Evolutionary conservation across 2,797 vertebrate species (phyloP).

Genomic region (Enteromius paludinosus): DNA sequence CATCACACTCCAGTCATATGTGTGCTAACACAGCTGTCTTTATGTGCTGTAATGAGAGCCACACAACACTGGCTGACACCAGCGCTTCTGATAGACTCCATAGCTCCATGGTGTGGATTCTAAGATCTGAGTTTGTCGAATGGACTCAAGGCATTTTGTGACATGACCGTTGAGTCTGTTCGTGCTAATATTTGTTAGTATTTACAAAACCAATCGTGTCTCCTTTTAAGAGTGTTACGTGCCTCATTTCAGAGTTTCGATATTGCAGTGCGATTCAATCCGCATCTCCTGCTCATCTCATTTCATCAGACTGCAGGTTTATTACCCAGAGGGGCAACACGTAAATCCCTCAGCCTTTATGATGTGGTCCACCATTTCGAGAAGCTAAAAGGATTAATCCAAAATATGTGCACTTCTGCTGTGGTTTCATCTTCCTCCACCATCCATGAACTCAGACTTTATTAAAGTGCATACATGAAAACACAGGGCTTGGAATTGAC

Average conservation of each 20-base stretch:
- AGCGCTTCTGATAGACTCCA: background rate
- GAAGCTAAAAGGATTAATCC: conserved; percentile 30
- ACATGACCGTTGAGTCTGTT: conserved; percentile 19
- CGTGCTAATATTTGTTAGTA: background rate
- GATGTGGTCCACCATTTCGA: conserved; percentile 23
- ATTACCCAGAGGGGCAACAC: conserved; percentile 36
- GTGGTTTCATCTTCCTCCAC: conserved; percentile 21
- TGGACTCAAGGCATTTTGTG: conserved; percentile 16
- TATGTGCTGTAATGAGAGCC: conserved; percentile 50
- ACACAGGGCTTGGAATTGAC: conserved; percentile 45
- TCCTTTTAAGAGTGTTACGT: conserved; percentile 19
- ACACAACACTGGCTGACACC: conserved; percentile 27
- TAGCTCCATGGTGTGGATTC: conserved; percentile 12
- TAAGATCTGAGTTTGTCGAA: conserved; percentile 17
- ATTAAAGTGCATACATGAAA: conserved; percentile 33
- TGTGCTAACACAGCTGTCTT: conserved; percentile 42
- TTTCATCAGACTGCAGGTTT: conserved; percentile 54
- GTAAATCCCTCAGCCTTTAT: conserved; percentile 29
- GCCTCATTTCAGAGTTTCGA: conserved; percentile 52
- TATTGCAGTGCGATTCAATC: conserved; percentile 36
- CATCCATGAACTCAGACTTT: conserved; percentile 28
- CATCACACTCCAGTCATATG: conserved; percentile 47
- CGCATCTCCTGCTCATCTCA: conserved; percentile 48
- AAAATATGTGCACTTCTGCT: conserved; percentile 14
- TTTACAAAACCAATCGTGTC: background rate